phyloP scores from a whole-genome alignment of 1,140 invertebrate genomes.

The Drosophila pectinifera region DNA sequence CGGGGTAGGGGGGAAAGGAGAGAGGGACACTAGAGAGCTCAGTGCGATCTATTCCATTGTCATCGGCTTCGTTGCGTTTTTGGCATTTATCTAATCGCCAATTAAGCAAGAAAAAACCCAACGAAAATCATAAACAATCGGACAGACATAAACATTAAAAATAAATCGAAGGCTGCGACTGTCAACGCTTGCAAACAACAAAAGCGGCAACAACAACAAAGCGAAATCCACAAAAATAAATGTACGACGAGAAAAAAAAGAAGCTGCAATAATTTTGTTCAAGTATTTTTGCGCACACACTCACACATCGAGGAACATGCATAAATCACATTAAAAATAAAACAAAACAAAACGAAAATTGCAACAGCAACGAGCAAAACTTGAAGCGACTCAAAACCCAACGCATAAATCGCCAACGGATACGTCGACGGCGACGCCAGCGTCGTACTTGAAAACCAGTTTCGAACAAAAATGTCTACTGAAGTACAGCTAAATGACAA shows the following conservation, averaged over 20 bases:
- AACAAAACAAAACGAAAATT: constrained; percentile 80
- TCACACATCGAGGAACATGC: constrained; percentile 63
- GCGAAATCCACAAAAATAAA: constrained; percentile 21
- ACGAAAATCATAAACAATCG: constrained; percentile 78
- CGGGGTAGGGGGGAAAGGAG: not conserved
- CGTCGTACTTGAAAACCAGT: constrained; percentile 82
- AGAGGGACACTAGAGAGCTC: not conserved
- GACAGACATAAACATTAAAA: constrained; percentile 82
- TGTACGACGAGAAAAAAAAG: constrained; percentile 51
- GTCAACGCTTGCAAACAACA: constrained; percentile 53
- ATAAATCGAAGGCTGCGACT: constrained; percentile 79
- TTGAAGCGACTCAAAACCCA: constrained; percentile 51
- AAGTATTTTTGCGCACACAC: constrained; percentile 67
- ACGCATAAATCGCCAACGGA: constrained; percentile 72
- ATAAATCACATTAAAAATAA: constrained; percentile 83
- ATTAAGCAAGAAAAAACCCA: constrained; percentile 70
- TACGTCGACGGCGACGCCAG: constrained; percentile 16
- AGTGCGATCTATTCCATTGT: constrained; percentile 40
- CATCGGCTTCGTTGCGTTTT: constrained; percentile 42
- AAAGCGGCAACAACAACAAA: constrained; percentile 21
- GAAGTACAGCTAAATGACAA: constrained; percentile 72
- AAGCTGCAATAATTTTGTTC: constrained; percentile 80
- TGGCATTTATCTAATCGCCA: constrained; percentile 76
- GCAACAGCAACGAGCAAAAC: constrained; percentile 63
- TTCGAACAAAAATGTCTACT: constrained; percentile 67